A percentile compares a stretch with the other conserved stretches of the same genome.
phyloP scores from a whole-genome alignment of 2,113 vertebrate species.

The Corythaixoides concolor region DNA sequence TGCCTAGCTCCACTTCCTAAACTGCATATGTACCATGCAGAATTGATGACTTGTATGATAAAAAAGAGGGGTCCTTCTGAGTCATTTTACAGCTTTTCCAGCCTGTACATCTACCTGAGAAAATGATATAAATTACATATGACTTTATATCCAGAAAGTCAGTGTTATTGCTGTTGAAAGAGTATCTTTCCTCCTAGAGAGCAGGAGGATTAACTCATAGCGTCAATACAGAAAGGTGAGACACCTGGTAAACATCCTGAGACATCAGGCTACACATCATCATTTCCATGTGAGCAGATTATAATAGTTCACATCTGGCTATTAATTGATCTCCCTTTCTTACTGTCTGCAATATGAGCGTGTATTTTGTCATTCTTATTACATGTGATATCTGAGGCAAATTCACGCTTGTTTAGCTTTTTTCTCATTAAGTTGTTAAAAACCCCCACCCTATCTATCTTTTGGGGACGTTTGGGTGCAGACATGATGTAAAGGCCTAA shows the following conservation, averaged over 20 bases:
- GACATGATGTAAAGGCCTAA: neutral
- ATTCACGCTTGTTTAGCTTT: neutral
- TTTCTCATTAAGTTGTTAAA: neutral
- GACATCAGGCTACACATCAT: neutral
- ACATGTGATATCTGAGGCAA: neutral
- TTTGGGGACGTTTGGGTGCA: neutral
- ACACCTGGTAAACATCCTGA: neutral
- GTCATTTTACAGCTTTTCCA: neutral
- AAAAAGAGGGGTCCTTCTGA: neutral
- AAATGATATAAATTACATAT: neutral
- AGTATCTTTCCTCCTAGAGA: neutral
- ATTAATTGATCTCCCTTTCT: neutral
- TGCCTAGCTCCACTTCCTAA: neutral
- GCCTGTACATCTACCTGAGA: neutral
- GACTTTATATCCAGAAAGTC: neutral
- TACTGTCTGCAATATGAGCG: neutral
- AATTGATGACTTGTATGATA: neutral
- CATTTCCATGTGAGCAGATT: neutral
- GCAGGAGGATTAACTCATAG: neutral
- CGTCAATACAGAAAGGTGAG: neutral
- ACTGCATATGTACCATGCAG: neutral
- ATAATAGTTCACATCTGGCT: neutral
- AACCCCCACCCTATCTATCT: accelerated
- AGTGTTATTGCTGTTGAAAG: neutral
- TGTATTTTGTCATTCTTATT: neutral